Evolutionary conservation across 2,888 invertebrate genomes (phyloP), one percentile per base, ranked within the genome.

Genomic region (Drosophila cracens): DNA sequence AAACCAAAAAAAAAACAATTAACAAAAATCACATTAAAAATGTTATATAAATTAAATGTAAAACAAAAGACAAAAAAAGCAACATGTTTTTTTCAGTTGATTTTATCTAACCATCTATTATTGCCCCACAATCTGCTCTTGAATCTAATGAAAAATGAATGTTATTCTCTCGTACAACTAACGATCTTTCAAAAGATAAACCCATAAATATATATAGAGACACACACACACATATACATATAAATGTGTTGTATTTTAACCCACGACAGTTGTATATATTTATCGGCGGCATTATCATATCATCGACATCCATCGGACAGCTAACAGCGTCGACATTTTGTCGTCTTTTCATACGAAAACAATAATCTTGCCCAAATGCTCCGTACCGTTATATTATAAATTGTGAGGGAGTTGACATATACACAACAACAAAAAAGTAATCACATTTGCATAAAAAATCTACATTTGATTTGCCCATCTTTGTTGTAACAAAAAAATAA

Each of bases 311-410:
- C 72, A 87, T 79, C 89, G 83, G 83, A 87, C 83, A 83, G 86
- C 72, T 87, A 82, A 87, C 84, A 82, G 58, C 82, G 78, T 87
- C 74, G 84, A 87, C 76, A 89, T 84, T 87, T 84, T 88, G 83
- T 89, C 79, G 79, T 81, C n/a, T 38, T 83, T 81, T 81, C 70
- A 72, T 64, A 87, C 84, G 78, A 81, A 81, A 67, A 65, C 77
- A 77, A 69, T 66, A 69, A 21, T 25, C 57, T 65, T 62, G 57
- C 63, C 70, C 51, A 57, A 51, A 51, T 38, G 56, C 29, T 54
- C 63, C 65, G 68, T 79, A 71, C 71, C 80, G 87, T 85, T 85
- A 89, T 89, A 82, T 80, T 80, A 87, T 82, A 89, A 84, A 85
- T 87, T 89, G 85, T 85, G 85, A 82, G 85, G 85, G 85, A 89